A percentile compares a stretch with the other conserved stretches of the same genome.
These are phyloP conservation scores for Pangasius macronema DNA, from an alignment of 2,797 vertebrate species.

Conservation along the genomic window DNA sequence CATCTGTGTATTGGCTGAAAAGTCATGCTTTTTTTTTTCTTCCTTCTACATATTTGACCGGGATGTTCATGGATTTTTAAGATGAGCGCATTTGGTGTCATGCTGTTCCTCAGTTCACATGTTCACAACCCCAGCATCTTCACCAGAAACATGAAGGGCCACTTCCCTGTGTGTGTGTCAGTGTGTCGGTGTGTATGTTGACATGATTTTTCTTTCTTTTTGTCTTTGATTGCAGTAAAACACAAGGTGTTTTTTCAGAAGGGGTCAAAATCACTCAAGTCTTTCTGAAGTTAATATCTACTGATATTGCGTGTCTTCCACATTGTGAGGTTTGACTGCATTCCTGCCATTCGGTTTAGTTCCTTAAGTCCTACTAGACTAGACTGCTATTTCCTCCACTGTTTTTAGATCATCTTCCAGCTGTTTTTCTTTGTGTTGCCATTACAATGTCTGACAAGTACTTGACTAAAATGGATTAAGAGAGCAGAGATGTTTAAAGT, in stretches of 20 bases:
- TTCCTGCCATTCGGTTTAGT: slow-evolving; percentile 33
- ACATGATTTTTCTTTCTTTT: slow-evolving; percentile 46
- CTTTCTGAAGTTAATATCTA: slow-evolving; percentile 54
- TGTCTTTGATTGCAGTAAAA: slow-evolving; percentile 43
- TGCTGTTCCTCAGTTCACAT: slow-evolving; percentile 60
- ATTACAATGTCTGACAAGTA: slow-evolving; percentile 5
- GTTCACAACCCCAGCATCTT: slow-evolving; percentile 49
- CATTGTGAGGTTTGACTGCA: slow-evolving; percentile 48
- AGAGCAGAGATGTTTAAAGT: slow-evolving; percentile 11
- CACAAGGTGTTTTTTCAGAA: slow-evolving; percentile 45
- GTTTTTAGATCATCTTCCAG: slow-evolving; percentile 37
- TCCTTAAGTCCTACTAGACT: slow-evolving; percentile 28
- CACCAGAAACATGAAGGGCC: slow-evolving; percentile 32
- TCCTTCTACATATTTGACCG: slow-evolving; percentile 65
- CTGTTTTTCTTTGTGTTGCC: slow-evolving; percentile 36
- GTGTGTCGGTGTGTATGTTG: slow-evolving; percentile 41
- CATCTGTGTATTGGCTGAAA: slow-evolving; percentile 69
- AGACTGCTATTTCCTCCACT: slow-evolving; percentile 29
- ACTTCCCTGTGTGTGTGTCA: neutral
- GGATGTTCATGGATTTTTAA: slow-evolving; percentile 67
- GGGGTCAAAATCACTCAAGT: slow-evolving; percentile 46
- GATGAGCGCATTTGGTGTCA: slow-evolving; percentile 56
- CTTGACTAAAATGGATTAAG: slow-evolving; percentile 13
- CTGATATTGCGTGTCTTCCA: slow-evolving; percentile 58
- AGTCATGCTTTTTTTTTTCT: slow-evolving; percentile 35